These are phyloP conservation scores for Cheilosia pagana DNA, from an alignment of 2,888 invertebrate genomes.

Conservation along the genomic window DNA sequence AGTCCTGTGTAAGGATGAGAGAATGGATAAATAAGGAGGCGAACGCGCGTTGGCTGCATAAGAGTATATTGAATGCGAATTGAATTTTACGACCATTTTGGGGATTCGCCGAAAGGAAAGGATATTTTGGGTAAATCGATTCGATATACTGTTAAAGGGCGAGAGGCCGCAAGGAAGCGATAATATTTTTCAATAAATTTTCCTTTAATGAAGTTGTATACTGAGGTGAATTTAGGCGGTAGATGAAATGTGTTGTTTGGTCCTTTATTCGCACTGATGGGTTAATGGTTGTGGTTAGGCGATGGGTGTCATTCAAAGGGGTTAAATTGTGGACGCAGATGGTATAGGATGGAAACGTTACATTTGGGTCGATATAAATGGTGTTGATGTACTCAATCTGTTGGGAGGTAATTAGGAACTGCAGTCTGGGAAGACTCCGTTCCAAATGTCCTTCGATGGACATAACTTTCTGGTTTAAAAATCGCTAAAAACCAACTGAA, in stretches of 20 bases:
- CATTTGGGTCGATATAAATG: too few relatives aligned
- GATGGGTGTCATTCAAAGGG: slow-evolving; percentile 21
- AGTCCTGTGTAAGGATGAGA: background rate
- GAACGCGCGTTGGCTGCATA: slow-evolving; percentile 20
- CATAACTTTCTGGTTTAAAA: too few relatives aligned
- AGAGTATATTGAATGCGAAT: slow-evolving; percentile 58
- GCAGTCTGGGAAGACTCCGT: too few relatives aligned
- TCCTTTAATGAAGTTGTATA: slow-evolving; percentile 73
- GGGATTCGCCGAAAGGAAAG: slow-evolving; percentile 47
- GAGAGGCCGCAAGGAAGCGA: slow-evolving; percentile 10
- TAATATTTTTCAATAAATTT: slow-evolving; percentile 71
- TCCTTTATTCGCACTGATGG: slow-evolving; percentile 38
- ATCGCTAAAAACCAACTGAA: too few relatives aligned
- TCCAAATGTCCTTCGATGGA: too few relatives aligned
- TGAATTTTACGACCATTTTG: slow-evolving; percentile 73
- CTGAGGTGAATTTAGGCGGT: slow-evolving; percentile 61
- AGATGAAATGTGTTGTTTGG: slow-evolving; percentile 40
- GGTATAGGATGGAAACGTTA: too few relatives aligned
- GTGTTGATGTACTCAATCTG: too few relatives aligned
- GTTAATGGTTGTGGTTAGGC: slow-evolving; percentile 51
- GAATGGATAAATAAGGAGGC: slow-evolving; percentile 9
- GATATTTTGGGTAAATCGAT: slow-evolving; percentile 54
- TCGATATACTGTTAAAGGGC: background rate
- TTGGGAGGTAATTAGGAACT: too few relatives aligned
- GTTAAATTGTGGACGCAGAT: background rate